Evolutionary conservation across 2,888 invertebrate genomes (phyloP).

Genomic region (Synanthedon vespiformis): DNA sequence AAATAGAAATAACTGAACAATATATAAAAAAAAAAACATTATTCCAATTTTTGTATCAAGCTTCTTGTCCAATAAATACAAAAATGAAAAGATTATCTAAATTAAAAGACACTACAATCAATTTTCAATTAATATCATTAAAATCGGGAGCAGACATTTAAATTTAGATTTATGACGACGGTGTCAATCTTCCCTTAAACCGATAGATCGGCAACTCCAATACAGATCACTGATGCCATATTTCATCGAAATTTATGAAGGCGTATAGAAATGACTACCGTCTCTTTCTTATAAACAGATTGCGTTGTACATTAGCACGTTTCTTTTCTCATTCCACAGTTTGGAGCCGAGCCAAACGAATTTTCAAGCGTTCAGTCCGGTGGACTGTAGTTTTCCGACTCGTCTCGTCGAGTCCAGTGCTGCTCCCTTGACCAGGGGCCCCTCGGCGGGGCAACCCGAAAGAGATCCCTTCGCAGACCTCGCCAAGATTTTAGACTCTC

Average conservation of each 20-base stretch:
- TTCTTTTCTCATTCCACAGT: conserved; percentile 71
- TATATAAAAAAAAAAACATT: no score
- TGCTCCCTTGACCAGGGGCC: conserved; percentile 39
- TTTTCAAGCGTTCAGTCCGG: conserved; percentile 64
- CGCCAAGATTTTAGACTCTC: conserved; percentile 35
- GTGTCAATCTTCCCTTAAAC: conserved; percentile 55
- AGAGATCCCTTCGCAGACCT: conserved; percentile 44
- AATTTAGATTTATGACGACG: conserved; percentile 47
- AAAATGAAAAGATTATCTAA: neutral
- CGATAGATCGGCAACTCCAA: conserved; percentile 54
- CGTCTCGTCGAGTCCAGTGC: conserved; percentile 60
- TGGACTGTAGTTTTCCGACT: conserved; percentile 67
- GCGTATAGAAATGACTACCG: conserved; percentile 44
- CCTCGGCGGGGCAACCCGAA: conserved; percentile 39
- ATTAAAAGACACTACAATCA: neutral
- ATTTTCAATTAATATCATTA: conserved; percentile 5
- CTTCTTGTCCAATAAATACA: no score
- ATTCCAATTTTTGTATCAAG: no score
- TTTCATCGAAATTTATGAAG: conserved; percentile 60
- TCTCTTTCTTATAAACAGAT: conserved; percentile 59
- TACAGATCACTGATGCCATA: conserved; percentile 61
- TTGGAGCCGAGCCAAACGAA: conserved; percentile 71
- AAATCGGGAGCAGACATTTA: conserved; percentile 33
- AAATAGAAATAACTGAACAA: no score
- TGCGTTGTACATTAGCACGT: conserved; percentile 54